Evolutionary conservation across 2,888 invertebrate species (phyloP).

Genomic region (Anagyrus pseudococci): DNA sequence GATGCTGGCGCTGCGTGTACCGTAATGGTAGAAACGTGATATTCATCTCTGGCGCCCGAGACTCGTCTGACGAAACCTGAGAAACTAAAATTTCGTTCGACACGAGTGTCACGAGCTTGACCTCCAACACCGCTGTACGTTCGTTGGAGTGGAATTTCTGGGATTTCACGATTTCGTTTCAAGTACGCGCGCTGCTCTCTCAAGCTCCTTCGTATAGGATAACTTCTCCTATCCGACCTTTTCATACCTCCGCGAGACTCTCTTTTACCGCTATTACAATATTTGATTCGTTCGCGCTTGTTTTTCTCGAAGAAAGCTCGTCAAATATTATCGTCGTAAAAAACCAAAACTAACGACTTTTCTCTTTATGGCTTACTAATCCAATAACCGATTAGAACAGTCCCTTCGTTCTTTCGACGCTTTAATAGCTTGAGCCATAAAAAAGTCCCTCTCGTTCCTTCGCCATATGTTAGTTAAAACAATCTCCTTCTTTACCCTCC

Average conservation of each 20-base stretch:
- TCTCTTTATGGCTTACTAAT: too few species aligned
- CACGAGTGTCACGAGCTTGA: constrained; percentile 18
- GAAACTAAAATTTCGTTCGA: constrained; percentile 31
- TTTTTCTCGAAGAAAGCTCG: too few species aligned
- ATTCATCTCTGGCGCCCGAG: constrained; percentile 11
- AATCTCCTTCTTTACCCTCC: too few species aligned
- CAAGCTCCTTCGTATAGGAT: background rate
- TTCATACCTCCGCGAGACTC: background rate
- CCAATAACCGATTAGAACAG: too few species aligned
- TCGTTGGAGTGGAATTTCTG: constrained; percentile 22
- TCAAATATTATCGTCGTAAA: too few species aligned
- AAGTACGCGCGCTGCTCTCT: background rate
- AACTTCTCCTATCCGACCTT: background rate
- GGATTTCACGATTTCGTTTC: constrained; percentile 28
- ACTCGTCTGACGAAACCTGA: constrained; percentile 19
- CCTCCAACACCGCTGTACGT: constrained; percentile 16
- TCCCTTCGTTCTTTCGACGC: too few species aligned
- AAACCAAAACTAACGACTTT: too few species aligned
- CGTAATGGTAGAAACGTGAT: constrained; percentile 31
- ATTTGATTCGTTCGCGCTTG: too few species aligned
- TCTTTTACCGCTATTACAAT: too few species aligned
- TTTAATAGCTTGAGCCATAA: too few species aligned
- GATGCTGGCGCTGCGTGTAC: constrained; percentile 7
- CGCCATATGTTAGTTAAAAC: too few species aligned
- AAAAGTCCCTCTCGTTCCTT: too few species aligned